Evolutionary conservation across 2,888 invertebrate genomes (phyloP).

Genomic region (Lycocerus yunnanus): DNA sequence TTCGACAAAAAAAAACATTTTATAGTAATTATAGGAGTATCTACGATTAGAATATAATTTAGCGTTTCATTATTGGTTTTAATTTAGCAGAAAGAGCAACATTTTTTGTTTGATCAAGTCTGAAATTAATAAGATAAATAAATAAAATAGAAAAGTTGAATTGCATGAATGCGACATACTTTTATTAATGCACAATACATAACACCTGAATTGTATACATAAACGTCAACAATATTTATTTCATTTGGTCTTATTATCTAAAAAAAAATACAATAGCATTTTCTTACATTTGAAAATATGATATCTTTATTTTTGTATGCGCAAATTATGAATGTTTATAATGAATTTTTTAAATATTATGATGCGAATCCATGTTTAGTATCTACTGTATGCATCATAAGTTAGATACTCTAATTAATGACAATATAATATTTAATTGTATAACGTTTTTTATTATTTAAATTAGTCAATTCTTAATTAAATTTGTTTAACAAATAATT

Average conservation of each 20-base stretch:
- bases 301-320: constrained; percentile 16
- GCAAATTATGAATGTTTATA: constrained; percentile 1
- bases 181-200: constrained; percentile 58
- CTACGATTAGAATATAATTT: too few relatives aligned
- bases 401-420: constrained; percentile 2
- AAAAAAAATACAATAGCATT: constrained; percentile 46
- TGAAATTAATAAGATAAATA: background rate
- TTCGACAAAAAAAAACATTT: too few relatives aligned
- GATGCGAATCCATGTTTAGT: constrained; percentile 12
- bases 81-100: too few relatives aligned
- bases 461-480: background rate
- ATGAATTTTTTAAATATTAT: constrained; percentile 2
- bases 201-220: constrained; percentile 58
- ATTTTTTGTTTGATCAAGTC: too few relatives aligned
- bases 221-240: constrained; percentile 54
- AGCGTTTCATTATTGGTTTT: too few relatives aligned
- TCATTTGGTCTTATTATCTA: constrained; percentile 50
- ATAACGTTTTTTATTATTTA: constrained; percentile 2
- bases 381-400: constrained; percentile 3
- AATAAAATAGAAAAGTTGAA: background rate
- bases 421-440: background rate
- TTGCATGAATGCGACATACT: constrained; percentile 41
- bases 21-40: too few relatives aligned
- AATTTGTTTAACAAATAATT: constrained; percentile 2
- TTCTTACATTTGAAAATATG: constrained; percentile 34